Conservation (phyloP, 2,113 vertebrate species). For the Centropus bengalensis region DNA sequence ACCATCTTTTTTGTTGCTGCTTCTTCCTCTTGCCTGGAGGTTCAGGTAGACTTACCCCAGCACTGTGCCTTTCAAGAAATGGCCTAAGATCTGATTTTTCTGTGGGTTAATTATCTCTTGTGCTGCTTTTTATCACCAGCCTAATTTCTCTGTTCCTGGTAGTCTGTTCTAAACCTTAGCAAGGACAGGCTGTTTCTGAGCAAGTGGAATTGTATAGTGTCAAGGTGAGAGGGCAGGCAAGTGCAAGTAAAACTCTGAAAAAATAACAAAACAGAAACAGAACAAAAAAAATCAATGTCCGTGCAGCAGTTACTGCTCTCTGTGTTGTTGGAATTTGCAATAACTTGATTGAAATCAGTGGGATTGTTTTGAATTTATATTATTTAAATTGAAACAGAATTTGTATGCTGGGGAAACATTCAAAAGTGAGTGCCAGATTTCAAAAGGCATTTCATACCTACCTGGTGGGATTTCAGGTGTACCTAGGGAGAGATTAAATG, state of each 20-base stretch:
- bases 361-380: neutral
- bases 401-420: neutral
- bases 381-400: neutral
- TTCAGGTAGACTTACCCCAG: neutral
- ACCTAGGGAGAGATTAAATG: neutral
- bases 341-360: neutral
- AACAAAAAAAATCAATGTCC: neutral
- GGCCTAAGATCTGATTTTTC: neutral
- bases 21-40: neutral
- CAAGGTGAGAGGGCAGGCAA: neutral
- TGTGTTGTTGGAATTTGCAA: neutral
- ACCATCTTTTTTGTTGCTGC: rapidly evolving
- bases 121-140: neutral
- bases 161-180: neutral
- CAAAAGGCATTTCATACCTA: neutral
- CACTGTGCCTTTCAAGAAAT: neutral
- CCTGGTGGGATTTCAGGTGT: constrained; percentile 15
- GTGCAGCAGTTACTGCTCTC: neutral
- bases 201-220: neutral
- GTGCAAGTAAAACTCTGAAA: neutral
- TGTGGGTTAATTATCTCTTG: neutral
- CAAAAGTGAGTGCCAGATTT: neutral
- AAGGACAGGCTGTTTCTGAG: neutral
- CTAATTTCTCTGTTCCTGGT: neutral
- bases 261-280: neutral